Percentiles rank a stretch among this genome's conserved stretches.
Conservation (phyloP, 2,797 vertebrate species). For the Schizopygopsis malacanthus region DNA sequence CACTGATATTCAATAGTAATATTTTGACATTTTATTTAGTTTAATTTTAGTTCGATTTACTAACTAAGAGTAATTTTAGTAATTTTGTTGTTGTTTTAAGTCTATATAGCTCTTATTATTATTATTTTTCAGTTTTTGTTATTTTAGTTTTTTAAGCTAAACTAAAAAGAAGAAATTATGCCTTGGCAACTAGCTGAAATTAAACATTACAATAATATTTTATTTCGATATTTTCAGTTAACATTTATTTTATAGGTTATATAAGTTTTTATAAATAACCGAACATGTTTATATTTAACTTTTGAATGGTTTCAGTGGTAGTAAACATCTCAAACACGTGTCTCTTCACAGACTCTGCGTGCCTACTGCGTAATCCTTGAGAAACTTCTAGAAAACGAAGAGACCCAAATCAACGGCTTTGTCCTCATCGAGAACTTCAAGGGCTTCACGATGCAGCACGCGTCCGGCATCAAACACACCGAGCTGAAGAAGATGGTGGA, state of each 20-base stretch:
- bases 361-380: slow-evolving; percentile 97
- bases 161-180: neutral
- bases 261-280: too few species aligned
- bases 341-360: slow-evolving; percentile 84
- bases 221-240: too few species aligned
- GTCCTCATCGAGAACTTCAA: slow-evolving; percentile 97
- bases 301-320: neutral
- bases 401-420: slow-evolving; percentile 97
- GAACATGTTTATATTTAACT: too few species aligned
- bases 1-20: neutral
- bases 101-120: neutral
- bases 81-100: neutral
- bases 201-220: too few species aligned
- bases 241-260: too few species aligned
- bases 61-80: too few species aligned
- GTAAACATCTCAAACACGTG: neutral
- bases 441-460: slow-evolving; percentile 98
- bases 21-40: neutral
- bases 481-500: slow-evolving; percentile 99
- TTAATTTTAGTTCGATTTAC: neutral
- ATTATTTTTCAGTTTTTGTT: neutral
- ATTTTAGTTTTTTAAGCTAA: neutral
- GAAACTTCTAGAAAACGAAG: slow-evolving; percentile 93
- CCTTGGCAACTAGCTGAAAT: neutral
- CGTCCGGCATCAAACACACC: slow-evolving; percentile 88